A percentile compares a stretch with the other conserved stretches of the same genome.
phyloP scores from a whole-genome alignment of 2,888 invertebrate species.

The Panzeria rudis region DNA sequence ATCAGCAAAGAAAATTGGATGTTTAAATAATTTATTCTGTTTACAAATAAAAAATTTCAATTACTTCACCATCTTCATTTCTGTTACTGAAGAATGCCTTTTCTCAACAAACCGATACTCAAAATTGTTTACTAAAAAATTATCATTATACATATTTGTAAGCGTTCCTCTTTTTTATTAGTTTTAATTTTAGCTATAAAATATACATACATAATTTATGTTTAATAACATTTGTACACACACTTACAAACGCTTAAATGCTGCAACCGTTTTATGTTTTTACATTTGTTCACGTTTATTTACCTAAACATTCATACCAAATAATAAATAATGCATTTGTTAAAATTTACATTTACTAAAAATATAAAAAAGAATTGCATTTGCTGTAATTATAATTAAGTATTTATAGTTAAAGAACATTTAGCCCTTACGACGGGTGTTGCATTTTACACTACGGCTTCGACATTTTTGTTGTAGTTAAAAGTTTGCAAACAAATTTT shows the following conservation, averaged over 20 bases:
- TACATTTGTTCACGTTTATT: background rate
- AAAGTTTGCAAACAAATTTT: too few species aligned
- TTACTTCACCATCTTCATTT: slow-evolving; percentile 36
- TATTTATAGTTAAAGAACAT: slow-evolving; percentile 3
- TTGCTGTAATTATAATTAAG: slow-evolving; percentile 28
- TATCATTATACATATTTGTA: background rate
- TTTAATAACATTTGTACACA: background rate
- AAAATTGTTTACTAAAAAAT: slow-evolving; percentile 41
- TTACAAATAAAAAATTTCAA: slow-evolving; percentile 14
- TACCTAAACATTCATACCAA: background rate
- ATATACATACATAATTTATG: background rate
- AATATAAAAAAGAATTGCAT: slow-evolving; percentile 27
- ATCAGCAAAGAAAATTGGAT: slow-evolving; percentile 70
- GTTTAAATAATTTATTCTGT: slow-evolving; percentile 43
- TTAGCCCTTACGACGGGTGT: background rate
- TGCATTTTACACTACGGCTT: background rate
- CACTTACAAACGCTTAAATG: background rate
- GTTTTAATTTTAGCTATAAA: background rate
- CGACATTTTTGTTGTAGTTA: background rate
- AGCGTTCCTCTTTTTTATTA: background rate
- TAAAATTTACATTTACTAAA: slow-evolving; percentile 49
- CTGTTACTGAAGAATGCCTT: slow-evolving; percentile 30
- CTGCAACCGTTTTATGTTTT: background rate
- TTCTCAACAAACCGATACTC: slow-evolving; percentile 30
- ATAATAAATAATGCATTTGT: slow-evolving; percentile 42